Base-by-base conservation (phyloP, 1,140 invertebrate genomes). In the Drosophila serrata region DNA sequence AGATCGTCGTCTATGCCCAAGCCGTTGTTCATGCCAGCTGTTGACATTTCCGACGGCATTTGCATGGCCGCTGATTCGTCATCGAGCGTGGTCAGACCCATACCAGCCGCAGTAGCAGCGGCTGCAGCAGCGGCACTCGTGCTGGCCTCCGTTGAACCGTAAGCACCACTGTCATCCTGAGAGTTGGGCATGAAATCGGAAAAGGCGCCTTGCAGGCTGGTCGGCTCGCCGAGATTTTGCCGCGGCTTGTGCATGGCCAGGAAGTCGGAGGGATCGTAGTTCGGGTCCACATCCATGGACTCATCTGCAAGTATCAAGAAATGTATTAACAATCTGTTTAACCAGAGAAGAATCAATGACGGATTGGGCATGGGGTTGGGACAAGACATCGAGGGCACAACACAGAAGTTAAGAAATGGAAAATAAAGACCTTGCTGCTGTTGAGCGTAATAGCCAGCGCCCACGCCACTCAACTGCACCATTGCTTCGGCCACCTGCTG, bases 191-290 rank as follows among this genome's bases (percentile, higher is more conserved):
- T 74, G 37, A 90, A 91, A 24, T 90, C 74, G 6, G 82, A 68
- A 31, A 90, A 91, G 40, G 76, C 84, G 12, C 64, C 61, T 24
- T 63, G 61, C 8, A 78, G 56, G 55, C 51, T 78, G 53, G 65
- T 74, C 22, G 40, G 51, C 27, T 90, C 82, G 8, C 60, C 59
- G 2, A 64, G 75, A 48, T 35, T 79, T 24, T 78, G 72, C 0
- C 82, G 64, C 11, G 82, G 80, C 60, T 86, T 92, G 59, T 79
- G 80, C 86, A 91, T 92, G 56, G 79, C 94, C 12, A 97, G 90
- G 79, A 97, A 97, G 90, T 97, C 97, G 2, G 97, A 97, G 12
- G 97, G 97, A 93, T 98, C 97, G 92, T 98, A 98, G 86, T 96
- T 96, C 9, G 96, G 95, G 94, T 97, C 96, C 9, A 97, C 95